A percentile compares a stretch with the other conserved stretches of the same genome.
Evolutionary conservation across 2,113 vertebrate genomes (phyloP).

Genomic region (Prolemur simus): DNA sequence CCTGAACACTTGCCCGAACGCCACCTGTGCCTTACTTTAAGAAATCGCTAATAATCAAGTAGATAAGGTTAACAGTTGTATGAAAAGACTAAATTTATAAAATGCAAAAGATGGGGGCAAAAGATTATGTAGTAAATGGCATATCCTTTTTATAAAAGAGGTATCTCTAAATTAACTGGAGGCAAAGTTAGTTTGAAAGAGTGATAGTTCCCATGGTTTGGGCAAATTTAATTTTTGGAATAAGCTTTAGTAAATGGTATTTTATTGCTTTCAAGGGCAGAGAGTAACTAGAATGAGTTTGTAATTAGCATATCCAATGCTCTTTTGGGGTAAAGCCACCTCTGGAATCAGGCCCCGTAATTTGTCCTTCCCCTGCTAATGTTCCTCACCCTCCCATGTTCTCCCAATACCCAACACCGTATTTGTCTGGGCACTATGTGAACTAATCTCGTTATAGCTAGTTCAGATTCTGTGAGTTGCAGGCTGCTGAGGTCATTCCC

Average conservation of each 20-base stretch:
- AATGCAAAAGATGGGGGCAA: not conserved
- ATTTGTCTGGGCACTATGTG: not conserved
- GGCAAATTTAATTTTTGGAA: not conserved
- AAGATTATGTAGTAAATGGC: not conserved
- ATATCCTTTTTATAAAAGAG: not conserved
- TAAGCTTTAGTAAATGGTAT: not conserved
- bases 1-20: not conserved
- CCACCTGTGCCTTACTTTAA: not conserved
- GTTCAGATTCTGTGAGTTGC: not conserved
- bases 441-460: not conserved
- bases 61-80: not conserved
- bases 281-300: not conserved
- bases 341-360: not conserved
- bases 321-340: not conserved
- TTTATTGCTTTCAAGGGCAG: not conserved
- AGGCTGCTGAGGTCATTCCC: not conserved
- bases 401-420: too few species aligned
- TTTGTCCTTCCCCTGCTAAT: not conserved
- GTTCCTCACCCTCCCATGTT: rapidly evolving
- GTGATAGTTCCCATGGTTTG: not conserved
- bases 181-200: not conserved
- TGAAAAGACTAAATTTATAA: not conserved
- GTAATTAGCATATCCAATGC: not conserved
- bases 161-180: not conserved
- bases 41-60: not conserved